A percentile compares a stretch with the other conserved stretches of the same genome.
phyloP scores from a whole-genome alignment of 2,113 vertebrate species.

The Naja naja region DNA sequence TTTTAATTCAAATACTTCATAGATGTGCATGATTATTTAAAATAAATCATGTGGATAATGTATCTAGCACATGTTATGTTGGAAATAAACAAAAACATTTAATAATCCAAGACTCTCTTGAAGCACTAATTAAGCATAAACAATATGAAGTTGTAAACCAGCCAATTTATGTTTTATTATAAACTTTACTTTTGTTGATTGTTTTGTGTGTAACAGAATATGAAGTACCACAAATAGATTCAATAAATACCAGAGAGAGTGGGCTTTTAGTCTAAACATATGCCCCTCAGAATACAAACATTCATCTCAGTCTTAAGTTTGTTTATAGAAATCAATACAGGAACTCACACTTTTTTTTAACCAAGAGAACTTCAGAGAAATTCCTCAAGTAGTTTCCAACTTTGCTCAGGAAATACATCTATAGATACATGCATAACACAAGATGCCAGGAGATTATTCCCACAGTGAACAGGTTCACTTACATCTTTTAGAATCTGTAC shows the following conservation, averaged over 20 bases:
- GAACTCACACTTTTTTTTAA: slow-evolving; percentile 16
- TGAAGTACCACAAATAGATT: not conserved
- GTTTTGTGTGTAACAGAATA: not conserved
- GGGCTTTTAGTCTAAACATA: not conserved
- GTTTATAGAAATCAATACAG: not conserved
- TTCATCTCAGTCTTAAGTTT: not conserved
- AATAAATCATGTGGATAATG: not conserved
- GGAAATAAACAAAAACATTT: not conserved
- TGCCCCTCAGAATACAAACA: not conserved
- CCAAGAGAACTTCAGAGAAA: not conserved
- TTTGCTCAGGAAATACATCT: slow-evolving; percentile 19
- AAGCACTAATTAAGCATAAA: slow-evolving; percentile 15
- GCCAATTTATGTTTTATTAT: not conserved
- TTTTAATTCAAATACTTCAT: not conserved
- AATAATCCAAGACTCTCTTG: not conserved
- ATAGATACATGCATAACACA: not conserved
- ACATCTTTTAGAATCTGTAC: not conserved
- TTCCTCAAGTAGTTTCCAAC: not conserved
- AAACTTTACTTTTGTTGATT: not conserved
- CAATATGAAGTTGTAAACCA: not conserved
- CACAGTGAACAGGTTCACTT: not conserved
- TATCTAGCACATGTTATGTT: not conserved
- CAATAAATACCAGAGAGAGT: slow-evolving; percentile 4
- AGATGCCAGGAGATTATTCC: slow-evolving; percentile 4
- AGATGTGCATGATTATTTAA: not conserved